These are phyloP conservation scores for Chaetura pelagica DNA, from an alignment of 2,113 vertebrate genomes.

Conservation along the genomic window DNA sequence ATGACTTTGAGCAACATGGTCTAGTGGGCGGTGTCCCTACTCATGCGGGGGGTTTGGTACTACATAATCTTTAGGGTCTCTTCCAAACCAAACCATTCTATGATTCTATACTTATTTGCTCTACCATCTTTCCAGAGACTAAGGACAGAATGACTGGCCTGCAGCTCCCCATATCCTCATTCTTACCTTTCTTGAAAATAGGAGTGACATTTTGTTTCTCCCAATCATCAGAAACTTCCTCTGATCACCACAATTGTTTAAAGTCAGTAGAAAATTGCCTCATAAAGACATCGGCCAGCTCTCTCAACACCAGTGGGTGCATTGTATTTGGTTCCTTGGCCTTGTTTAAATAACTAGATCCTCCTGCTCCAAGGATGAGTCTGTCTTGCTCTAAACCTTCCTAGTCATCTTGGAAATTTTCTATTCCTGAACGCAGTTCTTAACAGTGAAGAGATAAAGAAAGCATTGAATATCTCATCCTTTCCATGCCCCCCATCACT, in stretches of 20 bases:
- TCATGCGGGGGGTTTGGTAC: no score
- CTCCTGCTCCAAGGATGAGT: neutral
- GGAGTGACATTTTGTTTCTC: neutral
- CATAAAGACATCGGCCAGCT: neutral
- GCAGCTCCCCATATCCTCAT: neutral
- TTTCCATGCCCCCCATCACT: neutral
- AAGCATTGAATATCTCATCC: neutral
- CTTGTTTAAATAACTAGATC: neutral
- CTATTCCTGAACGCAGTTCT: neutral
- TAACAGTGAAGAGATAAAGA: neutral
- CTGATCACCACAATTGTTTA: neutral
- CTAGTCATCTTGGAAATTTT: neutral
- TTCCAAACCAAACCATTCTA: no score
- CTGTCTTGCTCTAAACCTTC: neutral
- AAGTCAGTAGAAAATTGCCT: neutral
- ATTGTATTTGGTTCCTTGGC: neutral
- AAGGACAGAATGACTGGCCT: neutral
- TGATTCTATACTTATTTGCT: neutral
- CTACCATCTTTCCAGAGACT: neutral
- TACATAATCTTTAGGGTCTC: no score
- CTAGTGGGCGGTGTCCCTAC: no score
- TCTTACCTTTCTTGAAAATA: neutral
- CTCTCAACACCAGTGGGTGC: neutral
- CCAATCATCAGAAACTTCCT: neutral
- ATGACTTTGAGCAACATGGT: no score